Conservation (phyloP, 2,113 vertebrate genomes). For the Artemisiospiza belli region DNA sequence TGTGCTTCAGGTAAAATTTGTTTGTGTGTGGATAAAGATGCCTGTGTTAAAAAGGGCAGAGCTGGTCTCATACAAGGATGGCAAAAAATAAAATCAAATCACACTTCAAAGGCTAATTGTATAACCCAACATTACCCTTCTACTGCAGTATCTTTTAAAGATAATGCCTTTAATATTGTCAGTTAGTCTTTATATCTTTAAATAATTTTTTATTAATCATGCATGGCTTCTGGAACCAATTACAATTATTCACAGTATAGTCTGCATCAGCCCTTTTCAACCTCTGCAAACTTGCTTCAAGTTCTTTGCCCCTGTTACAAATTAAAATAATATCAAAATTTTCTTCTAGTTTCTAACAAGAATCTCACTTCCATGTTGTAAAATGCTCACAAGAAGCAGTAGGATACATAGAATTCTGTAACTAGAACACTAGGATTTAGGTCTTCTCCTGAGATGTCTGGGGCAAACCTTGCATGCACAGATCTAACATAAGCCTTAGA, state of each 20-base stretch:
- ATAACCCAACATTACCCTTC: not conserved
- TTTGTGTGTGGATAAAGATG: not conserved
- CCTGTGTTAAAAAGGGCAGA: not conserved
- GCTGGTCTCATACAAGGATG: not conserved
- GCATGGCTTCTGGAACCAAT: not conserved
- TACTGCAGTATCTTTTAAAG: not conserved
- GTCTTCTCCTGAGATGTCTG: not conserved
- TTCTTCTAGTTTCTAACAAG: not conserved
- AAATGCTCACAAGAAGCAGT: not conserved
- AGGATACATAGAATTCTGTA: not conserved
- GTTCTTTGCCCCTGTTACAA: not conserved
- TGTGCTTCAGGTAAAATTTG: not conserved
- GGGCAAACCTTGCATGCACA: not conserved
- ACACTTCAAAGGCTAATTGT: not conserved
- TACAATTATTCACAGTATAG: not conserved
- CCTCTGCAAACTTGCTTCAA: not conserved
- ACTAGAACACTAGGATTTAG: not conserved
- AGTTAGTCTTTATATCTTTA: not conserved
- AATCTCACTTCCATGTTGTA: not conserved
- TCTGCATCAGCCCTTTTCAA: not conserved
- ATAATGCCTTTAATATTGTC: not conserved
- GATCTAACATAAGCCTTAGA: not conserved
- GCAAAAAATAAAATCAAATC: not conserved
- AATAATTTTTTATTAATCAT: not conserved
- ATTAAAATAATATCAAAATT: not conserved